Evolutionary conservation across 2,888 invertebrate species (phyloP), one percentile per base, ranked within the genome.

Genomic region (Lasioglossum pauxillum): DNA sequence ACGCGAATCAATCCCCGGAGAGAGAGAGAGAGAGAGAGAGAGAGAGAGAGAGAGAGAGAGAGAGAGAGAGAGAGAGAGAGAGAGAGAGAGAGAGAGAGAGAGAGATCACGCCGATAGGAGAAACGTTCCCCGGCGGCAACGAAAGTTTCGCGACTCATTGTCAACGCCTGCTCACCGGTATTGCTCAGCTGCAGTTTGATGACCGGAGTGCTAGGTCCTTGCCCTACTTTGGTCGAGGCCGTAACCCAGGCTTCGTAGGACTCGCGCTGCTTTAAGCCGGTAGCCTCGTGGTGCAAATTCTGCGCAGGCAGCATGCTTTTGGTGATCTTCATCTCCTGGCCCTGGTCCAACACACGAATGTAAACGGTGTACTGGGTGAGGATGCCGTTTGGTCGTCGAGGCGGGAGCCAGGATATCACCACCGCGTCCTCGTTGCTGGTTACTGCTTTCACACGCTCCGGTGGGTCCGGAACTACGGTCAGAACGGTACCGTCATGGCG

Each of bases 361-460:
- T 96, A 97, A 75, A 97, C 96, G 82, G 96, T 96, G 93, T 97
- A 97, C 90, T 96, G 96, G 38, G 96, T 96, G 16, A 97, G 95
- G 82, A 96, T 92, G 2, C 97, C 97, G 93, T 97, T 97, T 0
- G 96, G 96, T 23, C 96, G 95, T 35, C 96, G 93, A 5, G 97
- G 97, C n/a, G 96, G 96, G 85, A 96, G 94, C 97, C 97, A 97
- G 82, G 96, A 96, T 57, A 97, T 96, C 82, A 97, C 95, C 35
- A 97, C 96, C 19, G 96, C 96, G 73, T 96, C 96, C 88, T 96
- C 96, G 57, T 96, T 96, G 87, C 96, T 96, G 0, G 96, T 96
- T 31, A 97, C 95, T 0, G 96, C 96, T 92, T 97, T 97, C 2
- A 97, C 96, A 81, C 96, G 96, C 83, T 96, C 96, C 1, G 97